Conservation (phyloP, 2,113 vertebrate genomes). For the Onychostruthus taczanowskii region DNA sequence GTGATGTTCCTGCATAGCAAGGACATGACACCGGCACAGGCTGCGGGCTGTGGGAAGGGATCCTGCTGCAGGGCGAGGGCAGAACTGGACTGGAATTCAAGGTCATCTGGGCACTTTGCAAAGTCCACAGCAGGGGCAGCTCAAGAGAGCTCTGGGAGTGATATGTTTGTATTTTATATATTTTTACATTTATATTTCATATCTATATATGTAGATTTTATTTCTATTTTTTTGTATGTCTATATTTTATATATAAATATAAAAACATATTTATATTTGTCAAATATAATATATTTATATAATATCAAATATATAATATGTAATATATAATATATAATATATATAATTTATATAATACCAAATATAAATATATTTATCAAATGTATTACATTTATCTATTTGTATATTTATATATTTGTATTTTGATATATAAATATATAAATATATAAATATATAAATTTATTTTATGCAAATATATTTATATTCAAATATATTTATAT, state of each 20-base stretch:
- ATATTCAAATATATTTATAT: background rate
- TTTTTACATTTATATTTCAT: background rate
- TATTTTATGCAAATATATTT: no score
- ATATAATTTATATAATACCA: no score
- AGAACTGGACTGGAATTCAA: background rate
- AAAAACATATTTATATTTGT: no score
- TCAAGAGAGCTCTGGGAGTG: background rate
- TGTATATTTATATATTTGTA: background rate
- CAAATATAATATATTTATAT: no score
- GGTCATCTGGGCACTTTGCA: background rate
- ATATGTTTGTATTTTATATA: background rate
- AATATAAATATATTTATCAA: no score
- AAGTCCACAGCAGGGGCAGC: background rate
- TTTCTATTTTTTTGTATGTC: no score
- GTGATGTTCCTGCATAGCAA: background rate
- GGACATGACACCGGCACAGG: background rate
- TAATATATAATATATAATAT: no score
- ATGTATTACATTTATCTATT: no score
- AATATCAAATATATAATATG: no score
- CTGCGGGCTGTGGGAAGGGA: background rate
- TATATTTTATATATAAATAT: no score
- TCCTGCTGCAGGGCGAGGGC: background rate
- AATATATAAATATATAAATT: no score
- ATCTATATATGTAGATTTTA: background rate
- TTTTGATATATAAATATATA: no score